A percentile compares a stretch with the other conserved stretches of the same genome.
These are phyloP conservation scores for Bibio marci DNA, from an alignment of 2,888 invertebrate genomes.

Conservation along the genomic window DNA sequence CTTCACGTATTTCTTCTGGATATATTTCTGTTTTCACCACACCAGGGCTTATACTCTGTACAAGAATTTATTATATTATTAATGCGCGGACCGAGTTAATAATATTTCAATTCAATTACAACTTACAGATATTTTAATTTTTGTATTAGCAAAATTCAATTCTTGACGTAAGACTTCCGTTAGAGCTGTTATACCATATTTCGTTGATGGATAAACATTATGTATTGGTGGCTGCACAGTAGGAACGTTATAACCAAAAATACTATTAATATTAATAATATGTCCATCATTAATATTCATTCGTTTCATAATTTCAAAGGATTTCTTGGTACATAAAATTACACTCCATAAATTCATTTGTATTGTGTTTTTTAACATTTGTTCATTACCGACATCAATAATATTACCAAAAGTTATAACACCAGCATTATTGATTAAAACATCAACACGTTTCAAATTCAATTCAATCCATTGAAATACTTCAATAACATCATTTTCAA, in stretches of 20 bases:
- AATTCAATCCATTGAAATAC: slow-evolving; percentile 34
- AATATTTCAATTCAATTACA: background rate
- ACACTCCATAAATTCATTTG: slow-evolving; percentile 30
- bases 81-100: no score
- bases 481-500: slow-evolving; percentile 33
- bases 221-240: slow-evolving; percentile 7
- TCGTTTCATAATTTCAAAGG: slow-evolving; percentile 31
- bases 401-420: slow-evolving; percentile 14
- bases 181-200: slow-evolving; percentile 21
- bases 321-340: slow-evolving; percentile 28
- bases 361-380: slow-evolving; percentile 21
- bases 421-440: slow-evolving; percentile 41
- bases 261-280: slow-evolving; percentile 30
- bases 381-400: slow-evolving; percentile 10
- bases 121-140: slow-evolving; percentile 21
- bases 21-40: slow-evolving; percentile 29
- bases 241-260: slow-evolving; percentile 16
- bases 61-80: background rate
- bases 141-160: slow-evolving; percentile 15
- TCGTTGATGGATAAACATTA: slow-evolving; percentile 20
- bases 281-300: slow-evolving; percentile 25
- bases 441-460: slow-evolving; percentile 33
- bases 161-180: slow-evolving; percentile 23
- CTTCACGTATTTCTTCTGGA: background rate
- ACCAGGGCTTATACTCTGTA: slow-evolving; percentile 30